phyloP scores from a whole-genome alignment of 2,797 vertebrate species.

The Danio kyathit region DNA sequence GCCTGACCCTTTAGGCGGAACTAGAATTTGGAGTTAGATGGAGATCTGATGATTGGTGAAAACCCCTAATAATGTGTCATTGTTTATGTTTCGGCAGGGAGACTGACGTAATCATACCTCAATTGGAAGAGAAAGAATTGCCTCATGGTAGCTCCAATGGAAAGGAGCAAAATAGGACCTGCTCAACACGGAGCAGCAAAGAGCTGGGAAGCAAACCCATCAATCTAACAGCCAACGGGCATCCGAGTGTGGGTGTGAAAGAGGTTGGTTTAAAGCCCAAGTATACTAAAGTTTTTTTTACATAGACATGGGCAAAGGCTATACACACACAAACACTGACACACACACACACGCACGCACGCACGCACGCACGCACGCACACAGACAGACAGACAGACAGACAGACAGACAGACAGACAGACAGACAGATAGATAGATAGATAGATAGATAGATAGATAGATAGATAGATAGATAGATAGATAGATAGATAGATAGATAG shows the following conservation, averaged over 20 bases:
- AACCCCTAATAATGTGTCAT: conserved; percentile 26
- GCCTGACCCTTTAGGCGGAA: conserved; percentile 66
- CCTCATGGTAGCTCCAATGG: conserved; percentile 30
- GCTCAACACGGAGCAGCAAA: neutral
- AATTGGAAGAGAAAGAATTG: conserved; percentile 44
- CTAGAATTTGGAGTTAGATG: conserved; percentile 20
- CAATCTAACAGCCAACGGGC: conserved; percentile 44
- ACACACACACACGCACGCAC: too few species aligned
- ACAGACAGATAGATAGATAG: too few species aligned
- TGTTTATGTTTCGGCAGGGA: conserved; percentile 57
- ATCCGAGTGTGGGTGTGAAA: conserved; percentile 64
- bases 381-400: too few species aligned
- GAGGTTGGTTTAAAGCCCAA: conserved; percentile 73
- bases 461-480: too few species aligned
- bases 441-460: too few species aligned
- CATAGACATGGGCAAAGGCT: too few species aligned
- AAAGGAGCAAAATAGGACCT: conserved; percentile 20
- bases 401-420: too few species aligned
- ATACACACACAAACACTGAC: too few species aligned
- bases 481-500: too few species aligned
- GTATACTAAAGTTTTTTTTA: neutral
- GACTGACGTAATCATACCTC: conserved; percentile 27
- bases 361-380: too few species aligned
- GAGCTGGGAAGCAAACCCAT: conserved; percentile 36
- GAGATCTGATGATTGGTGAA: conserved; percentile 42